A percentile compares a stretch with the other conserved stretches of the same genome.
These are phyloP conservation scores for Lepus timidus DNA, from an alignment of 2,113 vertebrate genomes.

Conservation along the genomic window DNA sequence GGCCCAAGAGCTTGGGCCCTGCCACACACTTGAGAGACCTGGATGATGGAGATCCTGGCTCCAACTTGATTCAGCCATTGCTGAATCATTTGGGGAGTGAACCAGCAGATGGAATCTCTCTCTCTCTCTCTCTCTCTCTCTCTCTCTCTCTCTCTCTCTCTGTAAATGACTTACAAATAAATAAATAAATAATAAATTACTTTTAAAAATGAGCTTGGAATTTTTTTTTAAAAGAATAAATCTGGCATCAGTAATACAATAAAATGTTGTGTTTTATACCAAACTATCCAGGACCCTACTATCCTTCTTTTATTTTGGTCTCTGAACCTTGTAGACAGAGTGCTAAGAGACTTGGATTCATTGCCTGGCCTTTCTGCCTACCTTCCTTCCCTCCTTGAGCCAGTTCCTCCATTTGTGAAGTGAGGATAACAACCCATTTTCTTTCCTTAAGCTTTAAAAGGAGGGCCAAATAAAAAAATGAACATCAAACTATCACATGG, in stretches of 20 bases:
- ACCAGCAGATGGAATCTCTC: no score
- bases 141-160: no score
- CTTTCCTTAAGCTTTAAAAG: constrained; percentile 9
- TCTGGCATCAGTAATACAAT: not conserved
- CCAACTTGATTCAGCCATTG: no score
- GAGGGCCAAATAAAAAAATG: constrained; percentile 4
- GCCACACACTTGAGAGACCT: no score
- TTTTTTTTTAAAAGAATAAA: constrained; percentile 30
- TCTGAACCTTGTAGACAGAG: not conserved
- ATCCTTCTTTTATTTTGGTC: constrained; percentile 5
- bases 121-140: no score
- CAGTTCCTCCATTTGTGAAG: not conserved
- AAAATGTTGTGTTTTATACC: not conserved
- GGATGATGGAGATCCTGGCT: no score
- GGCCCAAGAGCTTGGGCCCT: no score
- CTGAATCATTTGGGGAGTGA: no score
- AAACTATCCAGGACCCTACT: not conserved
- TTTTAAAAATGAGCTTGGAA: no score
- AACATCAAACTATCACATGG: not conserved
- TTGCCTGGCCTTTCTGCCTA: not conserved
- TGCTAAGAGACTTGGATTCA: not conserved
- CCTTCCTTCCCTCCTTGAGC: not conserved
- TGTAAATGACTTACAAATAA: no score
- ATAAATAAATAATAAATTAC: no score
- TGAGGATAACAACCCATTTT: not conserved